Conservation (phyloP, 2,113 vertebrate genomes). For the Scophthalmus maximus region DNA sequence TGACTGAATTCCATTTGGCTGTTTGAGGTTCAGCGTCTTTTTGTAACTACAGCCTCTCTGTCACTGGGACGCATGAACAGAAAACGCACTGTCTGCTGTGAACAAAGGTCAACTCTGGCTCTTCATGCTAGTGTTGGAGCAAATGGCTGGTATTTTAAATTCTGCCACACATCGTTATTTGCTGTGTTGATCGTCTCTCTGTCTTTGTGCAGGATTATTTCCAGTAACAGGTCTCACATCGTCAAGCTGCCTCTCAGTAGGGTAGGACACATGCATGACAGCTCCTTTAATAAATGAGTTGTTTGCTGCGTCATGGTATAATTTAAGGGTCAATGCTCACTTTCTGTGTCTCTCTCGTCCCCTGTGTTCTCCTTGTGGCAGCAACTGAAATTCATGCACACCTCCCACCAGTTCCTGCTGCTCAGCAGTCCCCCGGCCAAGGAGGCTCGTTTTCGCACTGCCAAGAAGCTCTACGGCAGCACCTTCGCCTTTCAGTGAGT, state of each 20-base stretch:
- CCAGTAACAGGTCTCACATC: constrained; percentile 98
- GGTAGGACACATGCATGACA: constrained; percentile 83
- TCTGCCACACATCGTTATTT: background rate
- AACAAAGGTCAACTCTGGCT: no score
- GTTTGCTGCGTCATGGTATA: constrained; percentile 12
- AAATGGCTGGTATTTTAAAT: no score
- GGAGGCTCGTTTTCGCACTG: constrained; percentile 97
- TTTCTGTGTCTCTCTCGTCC: constrained; percentile 26
- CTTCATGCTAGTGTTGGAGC: no score
- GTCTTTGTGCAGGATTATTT: constrained; percentile 91
- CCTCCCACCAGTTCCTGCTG: constrained; percentile 98
- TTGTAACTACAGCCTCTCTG: no score
- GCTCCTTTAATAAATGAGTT: constrained; percentile 2
- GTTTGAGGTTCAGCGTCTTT: no score
- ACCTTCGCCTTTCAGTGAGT: constrained; percentile 99
- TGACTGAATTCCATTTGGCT: no score
- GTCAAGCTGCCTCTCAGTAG: constrained; percentile 99
- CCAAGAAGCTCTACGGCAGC: constrained; percentile 99
- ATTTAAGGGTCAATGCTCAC: constrained; percentile 9
- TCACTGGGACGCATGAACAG: no score
- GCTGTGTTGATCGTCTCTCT: constrained; percentile 1
- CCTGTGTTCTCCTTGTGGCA: constrained; percentile 80
- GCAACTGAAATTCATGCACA: constrained; percentile 99
- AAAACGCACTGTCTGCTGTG: no score
- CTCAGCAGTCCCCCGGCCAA: constrained; percentile 99